Evolutionary conservation across 2,888 invertebrate species (phyloP).

Genomic region (Panorpa germanica): DNA sequence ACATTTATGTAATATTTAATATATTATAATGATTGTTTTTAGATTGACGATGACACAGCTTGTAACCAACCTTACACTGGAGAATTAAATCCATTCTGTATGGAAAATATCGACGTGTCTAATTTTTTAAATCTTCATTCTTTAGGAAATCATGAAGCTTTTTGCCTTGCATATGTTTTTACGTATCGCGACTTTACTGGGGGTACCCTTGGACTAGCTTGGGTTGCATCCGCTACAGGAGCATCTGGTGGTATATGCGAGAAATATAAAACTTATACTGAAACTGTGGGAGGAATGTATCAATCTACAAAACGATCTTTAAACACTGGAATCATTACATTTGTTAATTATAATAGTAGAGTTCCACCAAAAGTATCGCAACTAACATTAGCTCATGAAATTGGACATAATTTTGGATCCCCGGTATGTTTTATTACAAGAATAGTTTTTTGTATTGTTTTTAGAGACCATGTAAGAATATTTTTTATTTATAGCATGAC

Average conservation of each 20-base stretch:
- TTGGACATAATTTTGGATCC: slow-evolving; percentile 97
- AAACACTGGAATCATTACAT: slow-evolving; percentile 97
- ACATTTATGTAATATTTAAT: slow-evolving; percentile 7
- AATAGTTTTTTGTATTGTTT: slow-evolving; percentile 6
- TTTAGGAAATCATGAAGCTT: slow-evolving; percentile 90
- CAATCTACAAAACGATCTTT: slow-evolving; percentile 86
- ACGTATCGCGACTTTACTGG: slow-evolving; percentile 92
- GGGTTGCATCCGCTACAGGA: slow-evolving; percentile 96
- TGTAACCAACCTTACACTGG: slow-evolving; percentile 38
- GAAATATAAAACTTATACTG: slow-evolving; percentile 91
- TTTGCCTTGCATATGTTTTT: slow-evolving; percentile 98
- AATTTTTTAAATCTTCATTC: slow-evolving; percentile 98
- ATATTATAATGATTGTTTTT: slow-evolving; percentile 19
- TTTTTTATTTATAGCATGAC: slow-evolving; percentile 54
- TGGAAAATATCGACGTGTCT: slow-evolving; percentile 95
- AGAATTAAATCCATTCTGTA: slow-evolving; percentile 76
- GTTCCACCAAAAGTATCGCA: slow-evolving; percentile 97
- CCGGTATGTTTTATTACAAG: slow-evolving; percentile 42
- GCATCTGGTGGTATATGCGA: slow-evolving; percentile 99
- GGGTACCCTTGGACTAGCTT: slow-evolving; percentile 93
- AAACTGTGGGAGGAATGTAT: slow-evolving; percentile 85
- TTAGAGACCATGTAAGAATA: not conserved
- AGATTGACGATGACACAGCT: slow-evolving; percentile 88
- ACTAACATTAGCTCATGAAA: slow-evolving; percentile 93
- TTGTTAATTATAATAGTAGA: slow-evolving; percentile 93